Evolutionary conservation across 2,113 vertebrate species (phyloP).

Genomic region (Jacana jacana): DNA sequence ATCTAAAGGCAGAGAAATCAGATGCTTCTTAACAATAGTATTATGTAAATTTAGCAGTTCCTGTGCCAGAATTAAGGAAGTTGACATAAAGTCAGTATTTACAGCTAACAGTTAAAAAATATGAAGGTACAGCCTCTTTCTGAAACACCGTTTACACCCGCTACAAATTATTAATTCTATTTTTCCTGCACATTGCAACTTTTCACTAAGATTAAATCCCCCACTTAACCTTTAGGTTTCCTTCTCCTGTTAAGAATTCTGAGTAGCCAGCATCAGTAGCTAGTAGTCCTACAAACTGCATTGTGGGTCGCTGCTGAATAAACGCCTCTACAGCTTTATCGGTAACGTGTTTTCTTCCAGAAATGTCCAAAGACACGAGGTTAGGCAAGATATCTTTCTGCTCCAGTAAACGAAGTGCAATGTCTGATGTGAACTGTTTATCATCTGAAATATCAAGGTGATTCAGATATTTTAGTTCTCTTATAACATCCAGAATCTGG

Average conservation of each 20-base stretch:
- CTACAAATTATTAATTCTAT: not conserved
- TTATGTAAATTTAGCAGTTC: not conserved
- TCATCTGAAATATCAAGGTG: slow-evolving; percentile 98
- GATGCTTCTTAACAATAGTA: not conserved
- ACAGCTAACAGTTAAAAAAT: not conserved
- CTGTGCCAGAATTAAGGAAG: not conserved
- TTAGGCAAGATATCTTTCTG: slow-evolving; percentile 88
- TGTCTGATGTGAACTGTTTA: slow-evolving; percentile 98
- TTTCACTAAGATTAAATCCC: not conserved
- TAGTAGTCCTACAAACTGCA: slow-evolving; percentile 95
- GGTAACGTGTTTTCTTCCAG: slow-evolving; percentile 94
- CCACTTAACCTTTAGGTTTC: slow-evolving; percentile 88
- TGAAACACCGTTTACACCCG: not conserved
- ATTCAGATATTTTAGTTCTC: slow-evolving; percentile 87
- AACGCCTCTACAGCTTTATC: slow-evolving; percentile 91
- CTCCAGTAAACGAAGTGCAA: slow-evolving; percentile 92
- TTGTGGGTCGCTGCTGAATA: slow-evolving; percentile 89
- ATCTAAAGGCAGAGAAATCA: not conserved
- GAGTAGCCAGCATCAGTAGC: slow-evolving; percentile 97
- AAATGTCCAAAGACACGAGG: slow-evolving; percentile 93
- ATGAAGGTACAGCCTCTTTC: not conserved
- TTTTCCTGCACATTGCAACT: not conserved
- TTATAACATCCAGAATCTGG: slow-evolving; percentile 91
- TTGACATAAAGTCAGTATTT: not conserved
- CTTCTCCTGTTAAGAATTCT: slow-evolving; percentile 92